A percentile compares a stretch with the other conserved stretches of the same genome.
Evolutionary conservation across 2,888 invertebrate genomes (phyloP).

Genomic region (Vannuccia rotundouncinata): DNA sequence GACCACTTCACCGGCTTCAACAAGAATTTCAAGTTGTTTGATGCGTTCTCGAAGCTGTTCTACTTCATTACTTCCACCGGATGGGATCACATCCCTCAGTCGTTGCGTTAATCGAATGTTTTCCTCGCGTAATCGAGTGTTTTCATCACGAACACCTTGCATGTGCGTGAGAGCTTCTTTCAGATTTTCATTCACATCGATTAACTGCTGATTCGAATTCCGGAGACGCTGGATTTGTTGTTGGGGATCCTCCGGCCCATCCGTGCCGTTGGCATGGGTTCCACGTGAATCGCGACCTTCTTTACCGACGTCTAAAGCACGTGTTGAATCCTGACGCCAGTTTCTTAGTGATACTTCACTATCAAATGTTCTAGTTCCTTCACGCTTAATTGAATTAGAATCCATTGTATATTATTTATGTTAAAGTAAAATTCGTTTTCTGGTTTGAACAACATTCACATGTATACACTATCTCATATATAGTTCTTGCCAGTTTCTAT

Average conservation of each 20-base stretch:
- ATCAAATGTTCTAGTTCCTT: background rate
- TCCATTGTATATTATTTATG: background rate
- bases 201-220: background rate
- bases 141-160: background rate
- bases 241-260: background rate
- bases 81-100: background rate
- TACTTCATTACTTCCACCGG: background rate
- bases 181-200: slow-evolving; percentile 2
- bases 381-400: background rate
- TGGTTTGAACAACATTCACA: no score
- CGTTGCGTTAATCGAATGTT: background rate
- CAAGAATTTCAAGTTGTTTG: background rate
- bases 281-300: background rate
- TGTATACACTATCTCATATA: background rate
- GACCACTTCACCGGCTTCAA: background rate
- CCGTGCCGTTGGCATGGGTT: background rate
- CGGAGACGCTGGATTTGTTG: background rate
- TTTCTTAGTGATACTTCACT: background rate
- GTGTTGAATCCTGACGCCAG: slow-evolving; percentile 9
- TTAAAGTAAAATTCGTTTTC: background rate
- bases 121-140: background rate
- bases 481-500: background rate
- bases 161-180: background rate
- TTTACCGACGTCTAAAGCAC: background rate
- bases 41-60: background rate